These are phyloP conservation scores for Drosophila borborema DNA, from an alignment of 2,888 invertebrate species.

Conservation along the genomic window DNA sequence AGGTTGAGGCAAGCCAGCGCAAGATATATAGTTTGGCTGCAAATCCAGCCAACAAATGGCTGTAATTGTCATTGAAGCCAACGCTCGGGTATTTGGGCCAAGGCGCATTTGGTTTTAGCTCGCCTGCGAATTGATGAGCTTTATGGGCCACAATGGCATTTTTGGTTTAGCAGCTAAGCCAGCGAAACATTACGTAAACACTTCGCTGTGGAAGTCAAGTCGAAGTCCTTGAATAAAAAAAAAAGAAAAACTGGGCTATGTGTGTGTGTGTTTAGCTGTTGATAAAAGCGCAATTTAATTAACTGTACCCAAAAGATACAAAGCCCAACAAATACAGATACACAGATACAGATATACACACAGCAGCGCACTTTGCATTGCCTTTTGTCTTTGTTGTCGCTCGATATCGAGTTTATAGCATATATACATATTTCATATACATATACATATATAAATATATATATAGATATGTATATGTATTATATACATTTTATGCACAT, in stretches of 20 bases:
- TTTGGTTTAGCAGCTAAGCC: constrained; percentile 55
- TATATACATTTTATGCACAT: constrained; percentile 16
- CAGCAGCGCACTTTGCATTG: constrained; percentile 16
- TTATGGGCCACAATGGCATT: constrained; percentile 50
- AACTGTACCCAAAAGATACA: constrained; percentile 49
- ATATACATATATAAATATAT: constrained; percentile 2
- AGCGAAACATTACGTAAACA: constrained; percentile 51
- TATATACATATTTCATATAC: neutral
- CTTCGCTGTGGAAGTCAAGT: constrained; percentile 44
- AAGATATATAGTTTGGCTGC: constrained; percentile 38
- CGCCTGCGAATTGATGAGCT: constrained; percentile 47
- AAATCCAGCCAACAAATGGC: constrained; percentile 49
- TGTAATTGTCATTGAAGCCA: constrained; percentile 48
- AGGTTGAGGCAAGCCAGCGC: neutral
- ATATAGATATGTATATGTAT: constrained; percentile 10
- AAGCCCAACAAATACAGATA: constrained; percentile 36
- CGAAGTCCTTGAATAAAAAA: constrained; percentile 46
- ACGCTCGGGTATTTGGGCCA: constrained; percentile 19
- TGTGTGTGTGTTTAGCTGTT: constrained; percentile 23
- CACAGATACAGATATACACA: constrained; percentile 30
- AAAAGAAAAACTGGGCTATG: constrained; percentile 2
- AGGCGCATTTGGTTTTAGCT: constrained; percentile 17
- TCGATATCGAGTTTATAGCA: constrained; percentile 36
- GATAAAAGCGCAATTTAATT: constrained; percentile 66
- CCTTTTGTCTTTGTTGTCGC: constrained; percentile 36